phyloP scores from a whole-genome alignment of 1,140 invertebrate species.

The Vollenhovia emeryi region DNA sequence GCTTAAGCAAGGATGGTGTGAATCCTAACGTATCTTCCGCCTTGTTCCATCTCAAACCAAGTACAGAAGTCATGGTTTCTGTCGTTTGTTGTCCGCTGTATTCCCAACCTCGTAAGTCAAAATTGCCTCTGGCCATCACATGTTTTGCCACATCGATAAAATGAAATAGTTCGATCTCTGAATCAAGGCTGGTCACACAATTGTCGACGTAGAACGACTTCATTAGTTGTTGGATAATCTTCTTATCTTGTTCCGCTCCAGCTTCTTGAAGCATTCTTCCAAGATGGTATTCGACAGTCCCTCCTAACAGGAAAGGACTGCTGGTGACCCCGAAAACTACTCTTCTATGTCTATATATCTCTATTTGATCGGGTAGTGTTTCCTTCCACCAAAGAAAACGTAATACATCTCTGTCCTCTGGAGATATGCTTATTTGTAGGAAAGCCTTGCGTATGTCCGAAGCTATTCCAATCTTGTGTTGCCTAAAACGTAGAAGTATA shows the following conservation, averaged over 20 bases:
- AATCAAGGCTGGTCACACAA: constrained; percentile 56
- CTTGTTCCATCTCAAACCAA: not conserved
- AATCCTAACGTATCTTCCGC: not conserved
- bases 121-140: constrained; percentile 64
- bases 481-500: not conserved
- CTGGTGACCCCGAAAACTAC: not conserved
- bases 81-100: not conserved
- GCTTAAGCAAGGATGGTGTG: not conserved
- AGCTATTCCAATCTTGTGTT: not conserved
- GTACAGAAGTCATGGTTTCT: not conserved
- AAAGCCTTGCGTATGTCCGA: not conserved
- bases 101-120: constrained; percentile 76
- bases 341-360: not conserved
- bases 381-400: not conserved
- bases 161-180: not conserved
- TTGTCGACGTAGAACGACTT: constrained; percentile 57
- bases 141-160: not conserved
- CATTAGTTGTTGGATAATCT: constrained; percentile 35
- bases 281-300: not conserved
- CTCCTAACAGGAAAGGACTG: not conserved
- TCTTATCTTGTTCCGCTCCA: not conserved
- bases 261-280: too few relatives aligned
- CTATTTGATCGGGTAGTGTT: not conserved
- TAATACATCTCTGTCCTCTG: not conserved
- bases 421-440: not conserved